Percentiles rank a stretch among this genome's conserved stretches.
phyloP scores from a whole-genome alignment of 1,140 invertebrate genomes.

The Carposina sasakii region DNA sequence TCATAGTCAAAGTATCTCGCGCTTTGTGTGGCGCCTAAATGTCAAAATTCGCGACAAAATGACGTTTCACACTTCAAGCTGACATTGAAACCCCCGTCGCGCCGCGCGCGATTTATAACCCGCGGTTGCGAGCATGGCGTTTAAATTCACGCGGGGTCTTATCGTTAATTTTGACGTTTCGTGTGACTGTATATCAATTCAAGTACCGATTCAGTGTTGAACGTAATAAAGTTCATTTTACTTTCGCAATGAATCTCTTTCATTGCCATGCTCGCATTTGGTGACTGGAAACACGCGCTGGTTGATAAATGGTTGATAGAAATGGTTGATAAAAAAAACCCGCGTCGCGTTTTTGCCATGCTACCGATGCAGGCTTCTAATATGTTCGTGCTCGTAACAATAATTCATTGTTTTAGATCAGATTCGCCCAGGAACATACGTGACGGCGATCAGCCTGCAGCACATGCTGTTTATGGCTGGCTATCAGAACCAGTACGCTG shows the following conservation, averaged over 20 bases:
- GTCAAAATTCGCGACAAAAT: too few species aligned
- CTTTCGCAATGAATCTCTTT: background rate
- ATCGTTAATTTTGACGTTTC: too few species aligned
- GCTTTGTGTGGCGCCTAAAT: too few species aligned
- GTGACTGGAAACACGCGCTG: background rate
- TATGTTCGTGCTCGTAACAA: background rate
- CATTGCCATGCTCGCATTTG: background rate
- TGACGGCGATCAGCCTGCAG: conserved; percentile 44
- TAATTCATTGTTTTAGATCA: conserved; percentile 30
- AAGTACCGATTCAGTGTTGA: too few species aligned
- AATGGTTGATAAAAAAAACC: background rate
- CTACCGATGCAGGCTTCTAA: background rate
- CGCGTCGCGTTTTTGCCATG: background rate
- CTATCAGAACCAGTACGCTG: background rate
- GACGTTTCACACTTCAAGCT: too few species aligned
- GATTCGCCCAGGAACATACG: conserved; percentile 32
- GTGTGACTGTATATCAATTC: too few species aligned
- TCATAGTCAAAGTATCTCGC: too few species aligned
- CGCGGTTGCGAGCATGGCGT: too few species aligned
- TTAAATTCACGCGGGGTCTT: too few species aligned
- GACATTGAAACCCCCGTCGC: too few species aligned
- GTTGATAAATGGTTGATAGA: background rate
- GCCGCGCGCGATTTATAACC: too few species aligned
- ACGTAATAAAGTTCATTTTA: too few species aligned
- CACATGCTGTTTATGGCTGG: conserved; percentile 37